These are phyloP conservation scores for Mallotus villosus DNA, from an alignment of 2,797 vertebrate genomes.

Conservation along the genomic window DNA sequence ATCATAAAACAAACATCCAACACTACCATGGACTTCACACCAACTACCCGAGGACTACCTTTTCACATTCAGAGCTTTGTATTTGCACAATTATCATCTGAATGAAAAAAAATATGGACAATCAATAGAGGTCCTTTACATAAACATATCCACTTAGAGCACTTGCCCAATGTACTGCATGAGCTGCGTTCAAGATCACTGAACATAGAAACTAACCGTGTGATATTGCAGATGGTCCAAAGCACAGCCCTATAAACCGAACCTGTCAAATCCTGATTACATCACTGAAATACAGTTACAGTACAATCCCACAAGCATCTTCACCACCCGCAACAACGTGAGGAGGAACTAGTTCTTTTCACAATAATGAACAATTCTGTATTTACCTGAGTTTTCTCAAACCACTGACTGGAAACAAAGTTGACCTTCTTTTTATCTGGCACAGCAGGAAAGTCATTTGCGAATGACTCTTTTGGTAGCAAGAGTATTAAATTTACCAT, in stretches of 20 bases:
- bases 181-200: conserved; percentile 33
- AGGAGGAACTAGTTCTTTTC: conserved; percentile 21
- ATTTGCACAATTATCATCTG: conserved; percentile 19
- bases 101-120: conserved; percentile 12
- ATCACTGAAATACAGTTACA: neutral
- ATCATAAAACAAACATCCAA: neutral
- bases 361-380: conserved; percentile 21
- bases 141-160: conserved; percentile 15
- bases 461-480: conserved; percentile 65
- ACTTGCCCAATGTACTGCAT: conserved; percentile 12
- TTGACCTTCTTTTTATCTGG: conserved; percentile 74
- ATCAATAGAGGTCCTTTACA: too few species aligned
- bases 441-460: conserved; percentile 69
- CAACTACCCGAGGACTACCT: conserved; percentile 5
- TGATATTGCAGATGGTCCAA: conserved; percentile 32
- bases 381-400: conserved; percentile 48
- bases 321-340: conserved; percentile 14
- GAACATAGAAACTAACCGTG: conserved; percentile 37
- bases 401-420: conserved; percentile 49
- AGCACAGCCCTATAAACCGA: conserved; percentile 21
- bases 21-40: conserved; percentile 1
- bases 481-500: conserved; percentile 75
- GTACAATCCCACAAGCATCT: conserved; percentile 11
- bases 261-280: conserved; percentile 38
- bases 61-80: conserved; percentile 18